Evolutionary conservation across 2,888 invertebrate genomes (phyloP).

Genomic region (Heliconius sara): DNA sequence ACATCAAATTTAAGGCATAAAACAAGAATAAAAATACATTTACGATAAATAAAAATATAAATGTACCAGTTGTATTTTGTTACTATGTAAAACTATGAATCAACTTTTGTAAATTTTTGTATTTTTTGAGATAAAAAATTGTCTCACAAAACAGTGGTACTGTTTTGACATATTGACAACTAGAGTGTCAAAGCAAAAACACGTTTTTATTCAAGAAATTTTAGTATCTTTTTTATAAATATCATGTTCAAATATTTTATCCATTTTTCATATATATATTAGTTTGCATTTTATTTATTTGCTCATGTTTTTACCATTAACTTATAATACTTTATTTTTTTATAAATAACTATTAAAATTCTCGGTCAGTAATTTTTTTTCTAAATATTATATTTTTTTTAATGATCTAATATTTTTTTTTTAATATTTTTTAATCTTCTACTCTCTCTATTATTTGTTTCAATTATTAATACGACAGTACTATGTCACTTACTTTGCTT

Average conservation of each 20-base stretch:
- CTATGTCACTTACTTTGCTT: neutral
- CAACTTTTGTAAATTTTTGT: neutral
- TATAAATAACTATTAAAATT: too few relatives aligned
- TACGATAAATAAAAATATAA: too few relatives aligned
- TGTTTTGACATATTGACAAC: slow-evolving; percentile 12
- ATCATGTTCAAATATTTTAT: neutral
- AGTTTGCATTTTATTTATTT: neutral
- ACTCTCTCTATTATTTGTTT: neutral
- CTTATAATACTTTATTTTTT: too few relatives aligned
- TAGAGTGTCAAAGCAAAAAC: neutral
- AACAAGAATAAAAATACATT: too few relatives aligned
- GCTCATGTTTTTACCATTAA: neutral
- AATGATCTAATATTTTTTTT: too few relatives aligned
- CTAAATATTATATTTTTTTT: neutral
- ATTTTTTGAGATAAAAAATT: neutral
- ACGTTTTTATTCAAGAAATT: neutral
- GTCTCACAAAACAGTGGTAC: neutral
- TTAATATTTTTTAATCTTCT: too few relatives aligned
- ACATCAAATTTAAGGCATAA: too few relatives aligned
- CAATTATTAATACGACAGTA: neutral
- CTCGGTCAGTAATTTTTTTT: neutral
- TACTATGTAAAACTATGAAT: neutral
- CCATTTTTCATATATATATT: neutral
- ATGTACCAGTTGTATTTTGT: neutral
- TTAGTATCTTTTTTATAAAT: neutral